These are phyloP conservation scores for Strigops habroptila DNA, from an alignment of 2,113 vertebrate species.

Conservation along the genomic window DNA sequence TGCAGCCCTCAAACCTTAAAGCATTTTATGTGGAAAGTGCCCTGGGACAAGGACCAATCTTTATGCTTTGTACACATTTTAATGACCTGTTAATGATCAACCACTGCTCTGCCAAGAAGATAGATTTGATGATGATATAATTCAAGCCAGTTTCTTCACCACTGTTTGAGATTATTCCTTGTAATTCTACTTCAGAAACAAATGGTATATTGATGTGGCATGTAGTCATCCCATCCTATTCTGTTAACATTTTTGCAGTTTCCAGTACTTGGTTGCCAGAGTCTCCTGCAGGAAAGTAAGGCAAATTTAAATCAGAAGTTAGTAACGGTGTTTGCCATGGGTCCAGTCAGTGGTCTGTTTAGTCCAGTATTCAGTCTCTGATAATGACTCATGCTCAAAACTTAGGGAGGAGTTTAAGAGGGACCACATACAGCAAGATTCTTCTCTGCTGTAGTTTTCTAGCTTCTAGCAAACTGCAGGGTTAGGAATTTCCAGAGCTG, in stretches of 20 bases:
- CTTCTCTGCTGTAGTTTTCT: neutral
- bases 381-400: neutral
- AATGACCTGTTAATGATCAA: constrained; percentile 52
- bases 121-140: neutral
- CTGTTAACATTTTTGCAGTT: neutral
- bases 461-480: neutral
- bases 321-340: neutral
- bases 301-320: neutral
- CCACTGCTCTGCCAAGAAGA: neutral
- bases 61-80: constrained; percentile 33
- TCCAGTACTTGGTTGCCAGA: neutral
- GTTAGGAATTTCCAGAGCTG: neutral
- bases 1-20: neutral
- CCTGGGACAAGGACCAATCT: constrained; percentile 39
- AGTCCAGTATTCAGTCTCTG: neutral
- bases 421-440: neutral
- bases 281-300: neutral
- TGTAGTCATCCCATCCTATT: neutral
- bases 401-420: neutral
- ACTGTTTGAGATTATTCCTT: neutral
- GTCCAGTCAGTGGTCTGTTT: neutral
- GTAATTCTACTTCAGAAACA: neutral
- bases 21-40: constrained; percentile 54
- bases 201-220: neutral
- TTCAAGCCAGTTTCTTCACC: neutral